Percentiles rank a stretch among this genome's conserved stretches.
phyloP scores from a whole-genome alignment of 2,113 vertebrate species.

The Egretta garzetta region DNA sequence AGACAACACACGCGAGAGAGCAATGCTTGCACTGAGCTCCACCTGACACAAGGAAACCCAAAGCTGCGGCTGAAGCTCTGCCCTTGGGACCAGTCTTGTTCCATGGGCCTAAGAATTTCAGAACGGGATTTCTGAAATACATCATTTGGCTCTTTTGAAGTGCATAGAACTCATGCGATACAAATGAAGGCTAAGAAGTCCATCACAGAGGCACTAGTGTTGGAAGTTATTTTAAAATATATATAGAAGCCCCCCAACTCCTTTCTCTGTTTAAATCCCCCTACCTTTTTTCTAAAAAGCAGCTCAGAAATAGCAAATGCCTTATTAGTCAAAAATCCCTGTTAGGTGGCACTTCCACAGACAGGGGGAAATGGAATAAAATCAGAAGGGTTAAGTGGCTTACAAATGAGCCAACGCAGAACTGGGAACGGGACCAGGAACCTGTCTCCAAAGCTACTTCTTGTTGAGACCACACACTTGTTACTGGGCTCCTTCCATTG shows the following conservation, averaged over 20 bases:
- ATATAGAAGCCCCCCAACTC: neutral
- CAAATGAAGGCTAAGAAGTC: neutral
- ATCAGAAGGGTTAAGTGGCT: constrained; percentile 56
- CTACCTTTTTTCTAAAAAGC: neutral
- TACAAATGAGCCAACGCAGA: constrained; percentile 45
- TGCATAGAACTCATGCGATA: fast-evolving
- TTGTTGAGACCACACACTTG: constrained; percentile 59
- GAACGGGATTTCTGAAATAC: neutral
- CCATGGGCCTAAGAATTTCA: neutral
- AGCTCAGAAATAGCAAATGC: neutral
- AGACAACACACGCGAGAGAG: neutral
- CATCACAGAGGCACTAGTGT: neutral
- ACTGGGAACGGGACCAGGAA: constrained; percentile 58
- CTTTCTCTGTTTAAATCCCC: neutral
- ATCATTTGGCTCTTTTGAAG: neutral
- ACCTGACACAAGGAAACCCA: neutral
- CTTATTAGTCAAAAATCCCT: neutral
- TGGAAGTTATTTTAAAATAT: neutral
- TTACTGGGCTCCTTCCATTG: neutral
- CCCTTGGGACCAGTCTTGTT: neutral
- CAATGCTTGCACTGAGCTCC: neutral
- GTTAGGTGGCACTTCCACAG: neutral
- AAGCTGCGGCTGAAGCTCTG: neutral
- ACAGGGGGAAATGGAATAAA: neutral
- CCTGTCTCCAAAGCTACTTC: constrained; percentile 45